These are phyloP conservation scores for Cotesia congregata DNA, from an alignment of 2,888 invertebrate genomes.

Conservation along the genomic window DNA sequence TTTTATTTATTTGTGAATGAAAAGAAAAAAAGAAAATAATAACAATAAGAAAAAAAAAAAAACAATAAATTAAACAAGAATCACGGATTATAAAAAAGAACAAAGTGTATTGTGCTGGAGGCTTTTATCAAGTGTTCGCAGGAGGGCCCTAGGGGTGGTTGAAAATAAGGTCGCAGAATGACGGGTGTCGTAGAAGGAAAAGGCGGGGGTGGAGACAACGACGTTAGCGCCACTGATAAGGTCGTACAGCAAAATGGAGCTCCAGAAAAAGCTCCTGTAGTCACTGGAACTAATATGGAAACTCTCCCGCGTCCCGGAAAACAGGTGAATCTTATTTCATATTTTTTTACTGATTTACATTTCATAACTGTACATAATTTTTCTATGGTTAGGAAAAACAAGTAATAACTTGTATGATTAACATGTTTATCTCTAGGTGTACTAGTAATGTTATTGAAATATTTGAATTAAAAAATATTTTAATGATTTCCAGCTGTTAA, in stretches of 20 bases:
- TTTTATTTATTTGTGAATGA: slow-evolving; percentile 14
- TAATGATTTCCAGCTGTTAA: background rate
- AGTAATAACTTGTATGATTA: background rate
- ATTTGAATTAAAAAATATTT: slow-evolving; percentile 12
- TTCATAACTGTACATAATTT: background rate
- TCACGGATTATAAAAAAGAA: slow-evolving; percentile 34
- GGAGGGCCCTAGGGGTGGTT: slow-evolving; percentile 48
- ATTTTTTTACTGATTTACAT: background rate
- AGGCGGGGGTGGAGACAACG: slow-evolving; percentile 55
- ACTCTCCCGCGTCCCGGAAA: slow-evolving; percentile 74
- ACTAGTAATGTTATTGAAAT: slow-evolving; percentile 10
- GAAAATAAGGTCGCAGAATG: slow-evolving; percentile 57
- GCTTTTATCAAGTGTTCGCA: slow-evolving; percentile 41
- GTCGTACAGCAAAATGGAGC: slow-evolving; percentile 73
- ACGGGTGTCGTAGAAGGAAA: slow-evolving; percentile 67
- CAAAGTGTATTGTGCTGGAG: slow-evolving; percentile 39
- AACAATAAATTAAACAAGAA: slow-evolving; percentile 17
- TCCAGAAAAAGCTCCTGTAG: slow-evolving; percentile 73
- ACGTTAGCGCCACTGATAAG: slow-evolving; percentile 74
- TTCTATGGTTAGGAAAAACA: background rate
- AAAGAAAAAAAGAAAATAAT: background rate
- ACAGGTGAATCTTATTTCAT: slow-evolving; percentile 68
- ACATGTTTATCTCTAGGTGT: background rate
- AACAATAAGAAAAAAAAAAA: background rate
- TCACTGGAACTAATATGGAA: slow-evolving; percentile 76